Percentiles rank a stretch among this genome's conserved stretches.
phyloP scores from a whole-genome alignment of 2,888 invertebrate genomes.

The Scaptomyza polygonia region DNA sequence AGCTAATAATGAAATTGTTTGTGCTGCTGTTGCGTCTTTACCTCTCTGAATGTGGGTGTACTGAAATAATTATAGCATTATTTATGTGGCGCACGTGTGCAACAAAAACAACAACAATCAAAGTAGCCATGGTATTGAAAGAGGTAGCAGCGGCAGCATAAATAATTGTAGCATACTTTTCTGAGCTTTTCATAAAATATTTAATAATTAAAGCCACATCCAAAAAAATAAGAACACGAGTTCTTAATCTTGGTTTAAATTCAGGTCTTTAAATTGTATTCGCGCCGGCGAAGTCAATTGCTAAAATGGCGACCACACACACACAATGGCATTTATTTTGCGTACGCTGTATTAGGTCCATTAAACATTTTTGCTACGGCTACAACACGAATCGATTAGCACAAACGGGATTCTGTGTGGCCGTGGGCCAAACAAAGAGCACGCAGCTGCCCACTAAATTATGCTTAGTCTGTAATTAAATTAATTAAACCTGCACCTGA shows the following conservation, averaged over 20 bases:
- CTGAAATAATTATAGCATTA: constrained; percentile 75
- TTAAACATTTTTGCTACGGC: constrained; percentile 31
- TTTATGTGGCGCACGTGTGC: constrained; percentile 72
- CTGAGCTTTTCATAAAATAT: constrained; percentile 39
- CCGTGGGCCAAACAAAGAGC: constrained; percentile 56
- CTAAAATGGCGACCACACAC: constrained; percentile 1
- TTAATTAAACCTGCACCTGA: constrained; percentile 81
- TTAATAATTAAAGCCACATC: constrained; percentile 58
- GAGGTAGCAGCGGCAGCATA: constrained; percentile 11
- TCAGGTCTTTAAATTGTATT: constrained; percentile 28
- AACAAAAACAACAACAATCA: constrained; percentile 4
- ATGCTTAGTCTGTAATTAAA: constrained; percentile 82
- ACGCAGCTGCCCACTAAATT: constrained; percentile 75
- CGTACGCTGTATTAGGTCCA: constrained; percentile 30
- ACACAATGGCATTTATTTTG: background rate
- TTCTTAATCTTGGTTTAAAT: constrained; percentile 29
- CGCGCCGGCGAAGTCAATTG: constrained; percentile 29
- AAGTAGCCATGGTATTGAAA: background rate
- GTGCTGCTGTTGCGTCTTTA: constrained; percentile 15
- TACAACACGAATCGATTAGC: constrained; percentile 63
- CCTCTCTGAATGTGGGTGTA: constrained; percentile 37
- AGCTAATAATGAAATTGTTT: constrained; percentile 78
- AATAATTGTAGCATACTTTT: constrained; percentile 58
- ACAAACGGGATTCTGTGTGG: constrained; percentile 3
- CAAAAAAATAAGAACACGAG: background rate